phyloP scores from a whole-genome alignment of 2,797 vertebrate species.

The Darevskia mixta region DNA sequence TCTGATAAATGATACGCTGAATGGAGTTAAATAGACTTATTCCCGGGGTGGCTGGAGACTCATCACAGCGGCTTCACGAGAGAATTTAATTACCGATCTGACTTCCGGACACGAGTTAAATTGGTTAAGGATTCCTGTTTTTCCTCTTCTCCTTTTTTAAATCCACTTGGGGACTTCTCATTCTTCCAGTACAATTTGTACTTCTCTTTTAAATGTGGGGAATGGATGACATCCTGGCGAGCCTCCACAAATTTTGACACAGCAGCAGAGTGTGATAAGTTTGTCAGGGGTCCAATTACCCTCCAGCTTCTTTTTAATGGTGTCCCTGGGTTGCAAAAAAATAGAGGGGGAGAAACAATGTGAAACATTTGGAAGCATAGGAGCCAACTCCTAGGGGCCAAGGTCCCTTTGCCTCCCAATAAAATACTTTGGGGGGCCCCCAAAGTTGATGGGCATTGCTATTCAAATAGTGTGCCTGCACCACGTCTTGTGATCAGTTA shows the following conservation, averaged over 20 bases:
- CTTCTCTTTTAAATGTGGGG: not conserved
- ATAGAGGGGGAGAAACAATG: not conserved
- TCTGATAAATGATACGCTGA: constrained; percentile 33
- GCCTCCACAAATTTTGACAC: no score
- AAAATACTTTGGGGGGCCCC: no score
- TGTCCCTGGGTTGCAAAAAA: not conserved
- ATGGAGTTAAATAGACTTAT: constrained; percentile 46
- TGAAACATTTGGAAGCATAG: not conserved
- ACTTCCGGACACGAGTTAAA: constrained; percentile 14
- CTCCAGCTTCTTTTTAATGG: not conserved
- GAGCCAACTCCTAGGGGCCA: no score
- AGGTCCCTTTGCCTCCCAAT: no score
- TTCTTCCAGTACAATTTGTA: not conserved
- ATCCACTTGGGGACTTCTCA: not conserved
- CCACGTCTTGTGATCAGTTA: no score
- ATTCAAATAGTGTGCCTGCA: no score
- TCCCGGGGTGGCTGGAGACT: not conserved
- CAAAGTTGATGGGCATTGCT: no score
- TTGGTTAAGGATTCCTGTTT: not conserved
- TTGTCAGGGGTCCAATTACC: not conserved
- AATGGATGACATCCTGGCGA: no score
- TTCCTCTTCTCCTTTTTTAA: not conserved
- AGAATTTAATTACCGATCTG: constrained; percentile 30
- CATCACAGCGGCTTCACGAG: not conserved
- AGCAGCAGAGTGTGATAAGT: no score